A percentile compares a stretch with the other conserved stretches of the same genome.
phyloP scores from a whole-genome alignment of 2,888 invertebrate species.

The Lissonota sp. region DNA sequence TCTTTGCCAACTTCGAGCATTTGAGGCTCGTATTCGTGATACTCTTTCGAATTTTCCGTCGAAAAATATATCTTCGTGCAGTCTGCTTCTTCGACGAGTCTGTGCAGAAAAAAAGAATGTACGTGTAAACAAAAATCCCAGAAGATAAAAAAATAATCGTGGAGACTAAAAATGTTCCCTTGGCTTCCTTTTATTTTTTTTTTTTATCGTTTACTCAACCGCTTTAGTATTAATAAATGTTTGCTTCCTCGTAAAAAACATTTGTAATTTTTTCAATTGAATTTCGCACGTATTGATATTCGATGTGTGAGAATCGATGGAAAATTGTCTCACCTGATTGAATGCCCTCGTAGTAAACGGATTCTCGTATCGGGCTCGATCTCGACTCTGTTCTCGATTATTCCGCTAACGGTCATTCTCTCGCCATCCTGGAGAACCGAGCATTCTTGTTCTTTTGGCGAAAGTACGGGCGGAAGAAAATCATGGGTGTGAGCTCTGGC shows the following conservation, averaged over 20 bases:
- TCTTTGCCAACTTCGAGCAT: conserved; percentile 90
- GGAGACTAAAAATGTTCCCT: no score
- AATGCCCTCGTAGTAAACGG: conserved; percentile 85
- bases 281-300: no score
- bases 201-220: no score
- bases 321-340: conserved; percentile 71
- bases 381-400: conserved; percentile 87
- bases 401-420: conserved; percentile 87
- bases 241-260: no score
- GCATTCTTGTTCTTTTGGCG: conserved; percentile 87
- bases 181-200: no score
- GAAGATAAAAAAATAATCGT: neutral
- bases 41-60: conserved; percentile 93
- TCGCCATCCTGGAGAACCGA: conserved; percentile 91
- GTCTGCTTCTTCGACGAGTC: conserved; percentile 88
- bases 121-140: neutral
- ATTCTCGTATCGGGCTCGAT: conserved; percentile 88
- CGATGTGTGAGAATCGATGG: conserved; percentile 38
- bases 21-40: conserved; percentile 92
- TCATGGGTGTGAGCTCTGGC: conserved; percentile 93
- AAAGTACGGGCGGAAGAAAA: conserved; percentile 93
- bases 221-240: no score
- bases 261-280: no score
- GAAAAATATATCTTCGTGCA: conserved; percentile 90
- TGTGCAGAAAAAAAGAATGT: conserved; percentile 63